Conservation (phyloP, 2,113 vertebrate species). For the Phalacrocorax pelagicus region DNA sequence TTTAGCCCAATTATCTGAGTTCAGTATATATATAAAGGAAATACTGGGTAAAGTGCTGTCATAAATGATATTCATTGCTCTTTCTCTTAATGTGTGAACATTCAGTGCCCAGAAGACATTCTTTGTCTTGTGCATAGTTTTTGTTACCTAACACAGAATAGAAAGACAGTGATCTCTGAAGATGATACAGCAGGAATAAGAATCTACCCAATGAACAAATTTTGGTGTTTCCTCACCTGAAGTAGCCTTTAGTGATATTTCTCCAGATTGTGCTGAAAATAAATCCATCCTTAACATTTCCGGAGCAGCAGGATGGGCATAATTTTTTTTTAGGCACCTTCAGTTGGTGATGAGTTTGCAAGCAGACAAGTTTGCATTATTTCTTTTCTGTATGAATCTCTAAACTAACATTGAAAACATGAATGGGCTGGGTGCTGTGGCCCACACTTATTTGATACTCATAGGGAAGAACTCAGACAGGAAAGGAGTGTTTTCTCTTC, state of each 20-base stretch:
- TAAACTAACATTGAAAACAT: not conserved
- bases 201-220: not conserved
- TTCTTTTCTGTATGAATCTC: not conserved
- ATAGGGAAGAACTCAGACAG: not conserved
- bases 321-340: not conserved
- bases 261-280: not conserved
- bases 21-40: not conserved
- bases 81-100: not conserved
- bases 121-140: not conserved
- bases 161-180: not conserved
- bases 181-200: not conserved
- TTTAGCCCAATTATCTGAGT: not conserved
- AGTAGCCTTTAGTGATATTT: not conserved
- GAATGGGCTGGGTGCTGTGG: fast-evolving
- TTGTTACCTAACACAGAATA: not conserved
- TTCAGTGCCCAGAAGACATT: not conserved
- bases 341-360: not conserved
- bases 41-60: not conserved
- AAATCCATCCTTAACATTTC: not conserved
- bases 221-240: not conserved
- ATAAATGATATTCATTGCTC: not conserved
- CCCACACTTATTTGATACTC: not conserved
- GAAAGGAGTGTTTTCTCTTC: not conserved
- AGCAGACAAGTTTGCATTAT: not conserved
- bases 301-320: not conserved